phyloP scores from a whole-genome alignment of 2,888 invertebrate species.

The Acleris cristana region DNA sequence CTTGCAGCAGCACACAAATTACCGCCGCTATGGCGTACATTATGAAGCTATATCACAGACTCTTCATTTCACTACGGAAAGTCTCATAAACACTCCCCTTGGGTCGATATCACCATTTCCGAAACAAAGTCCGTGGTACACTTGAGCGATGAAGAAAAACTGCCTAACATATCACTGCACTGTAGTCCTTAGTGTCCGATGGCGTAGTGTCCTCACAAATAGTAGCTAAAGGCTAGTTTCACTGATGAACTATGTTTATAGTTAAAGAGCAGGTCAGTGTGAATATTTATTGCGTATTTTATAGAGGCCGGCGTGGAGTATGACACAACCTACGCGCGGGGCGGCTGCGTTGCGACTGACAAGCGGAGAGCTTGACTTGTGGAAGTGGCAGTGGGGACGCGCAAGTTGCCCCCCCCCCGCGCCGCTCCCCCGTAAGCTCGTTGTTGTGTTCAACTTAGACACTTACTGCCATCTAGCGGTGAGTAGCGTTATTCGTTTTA shows the following conservation, averaged over 20 bases:
- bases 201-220: conserved; percentile 52
- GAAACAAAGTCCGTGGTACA: conserved; percentile 81
- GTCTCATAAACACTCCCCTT: conserved; percentile 83
- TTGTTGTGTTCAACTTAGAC: conserved; percentile 47
- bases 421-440: conserved; percentile 60
- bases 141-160: conserved; percentile 74
- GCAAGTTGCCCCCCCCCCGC: conserved; percentile 66
- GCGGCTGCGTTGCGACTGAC: conserved; percentile 77
- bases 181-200: conserved; percentile 59
- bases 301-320: conserved; percentile 58
- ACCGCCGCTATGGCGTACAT: conserved; percentile 74
- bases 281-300: conserved; percentile 76
- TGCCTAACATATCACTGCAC: conserved; percentile 79
- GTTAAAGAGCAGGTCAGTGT: conserved; percentile 67
- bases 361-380: conserved; percentile 69
- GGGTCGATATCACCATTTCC: conserved; percentile 84
- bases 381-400: conserved; percentile 76
- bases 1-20: conserved; percentile 81
- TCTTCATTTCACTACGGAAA: conserved; percentile 80
- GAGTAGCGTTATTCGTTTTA: conserved; percentile 51
- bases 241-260: conserved; percentile 58
- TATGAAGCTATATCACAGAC: conserved; percentile 70
- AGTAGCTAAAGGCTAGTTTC: conserved; percentile 52
- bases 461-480: conserved; percentile 64
- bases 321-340: conserved; percentile 67